Percentiles rank a stretch among this genome's conserved stretches.
These are phyloP conservation scores for Eolophus roseicapilla DNA, from an alignment of 2,113 vertebrate species.

Conservation along the genomic window DNA sequence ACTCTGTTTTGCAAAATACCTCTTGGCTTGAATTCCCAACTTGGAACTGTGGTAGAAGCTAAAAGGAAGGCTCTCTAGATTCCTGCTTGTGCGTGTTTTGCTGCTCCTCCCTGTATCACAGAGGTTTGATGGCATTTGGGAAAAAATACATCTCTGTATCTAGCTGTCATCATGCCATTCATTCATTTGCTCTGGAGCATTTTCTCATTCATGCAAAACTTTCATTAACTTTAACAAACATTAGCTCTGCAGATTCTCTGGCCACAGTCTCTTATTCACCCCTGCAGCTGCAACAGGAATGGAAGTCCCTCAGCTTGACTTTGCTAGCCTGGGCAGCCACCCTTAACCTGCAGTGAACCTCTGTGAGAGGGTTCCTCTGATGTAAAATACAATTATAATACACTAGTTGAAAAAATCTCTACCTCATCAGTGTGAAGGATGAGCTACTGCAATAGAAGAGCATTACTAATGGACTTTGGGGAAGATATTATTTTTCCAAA, in stretches of 20 bases:
- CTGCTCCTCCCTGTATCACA: neutral
- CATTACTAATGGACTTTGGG: neutral
- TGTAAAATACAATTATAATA: neutral
- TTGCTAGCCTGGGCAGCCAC: neutral
- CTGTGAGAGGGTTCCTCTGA: neutral
- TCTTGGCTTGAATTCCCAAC: neutral
- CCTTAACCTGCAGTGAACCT: neutral
- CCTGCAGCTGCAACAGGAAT: accelerated
- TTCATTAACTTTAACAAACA: neutral
- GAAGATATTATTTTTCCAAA: neutral
- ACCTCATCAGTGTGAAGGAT: neutral
- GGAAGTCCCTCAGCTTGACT: neutral
- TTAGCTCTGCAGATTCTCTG: neutral
- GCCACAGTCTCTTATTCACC: neutral
- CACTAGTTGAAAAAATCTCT: neutral
- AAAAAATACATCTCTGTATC: neutral
- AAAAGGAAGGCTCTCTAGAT: neutral
- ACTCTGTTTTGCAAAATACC: neutral
- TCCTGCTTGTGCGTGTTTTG: neutral
- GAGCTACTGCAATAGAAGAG: neutral
- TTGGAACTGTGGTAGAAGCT: neutral
- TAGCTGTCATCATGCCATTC: neutral
- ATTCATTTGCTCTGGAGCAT: neutral
- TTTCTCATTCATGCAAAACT: neutral
- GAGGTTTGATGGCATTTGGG: neutral